These are phyloP conservation scores for Parochlus steinenii DNA, from an alignment of 2,888 invertebrate genomes.

Conservation along the genomic window DNA sequence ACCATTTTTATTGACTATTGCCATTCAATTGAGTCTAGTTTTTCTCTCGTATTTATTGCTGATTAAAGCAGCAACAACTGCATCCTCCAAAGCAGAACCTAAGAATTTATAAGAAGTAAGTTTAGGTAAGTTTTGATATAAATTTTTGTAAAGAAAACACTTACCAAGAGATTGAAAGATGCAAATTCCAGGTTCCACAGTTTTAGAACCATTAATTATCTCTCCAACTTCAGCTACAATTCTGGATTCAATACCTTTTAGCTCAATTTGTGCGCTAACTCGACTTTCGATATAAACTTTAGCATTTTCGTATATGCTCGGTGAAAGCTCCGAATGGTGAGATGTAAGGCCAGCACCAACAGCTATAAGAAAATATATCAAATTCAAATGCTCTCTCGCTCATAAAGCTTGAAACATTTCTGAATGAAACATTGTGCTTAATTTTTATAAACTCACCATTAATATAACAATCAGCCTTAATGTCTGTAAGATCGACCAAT, in stretches of 20 bases:
- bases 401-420: background rate
- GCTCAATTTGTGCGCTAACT: constrained; percentile 34
- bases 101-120: constrained; percentile 16
- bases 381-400: background rate
- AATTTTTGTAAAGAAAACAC: constrained; percentile 13
- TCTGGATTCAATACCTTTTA: constrained; percentile 32
- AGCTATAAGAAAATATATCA: constrained; percentile 27
- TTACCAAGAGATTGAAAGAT: constrained; percentile 48
- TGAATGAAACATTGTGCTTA: constrained; percentile 2
- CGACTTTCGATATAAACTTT: constrained; percentile 38
- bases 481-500: constrained; percentile 33
- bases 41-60: too few species aligned
- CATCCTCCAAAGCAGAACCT: constrained; percentile 46
- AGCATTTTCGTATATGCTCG: constrained; percentile 32
- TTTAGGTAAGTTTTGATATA: constrained; percentile 2
- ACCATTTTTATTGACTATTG: too few species aligned
- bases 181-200: constrained; percentile 21
- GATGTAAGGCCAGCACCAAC: constrained; percentile 37
- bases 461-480: constrained; percentile 38
- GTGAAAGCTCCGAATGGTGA: constrained; percentile 35
- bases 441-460: constrained; percentile 32
- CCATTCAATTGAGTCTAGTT: too few species aligned
- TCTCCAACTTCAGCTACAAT: constrained; percentile 39
- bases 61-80: constrained; percentile 31
- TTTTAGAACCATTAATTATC: constrained; percentile 29